Base-by-base conservation (phyloP, 2,113 vertebrate genomes). In the Dicrurus megarhynchus region DNA sequence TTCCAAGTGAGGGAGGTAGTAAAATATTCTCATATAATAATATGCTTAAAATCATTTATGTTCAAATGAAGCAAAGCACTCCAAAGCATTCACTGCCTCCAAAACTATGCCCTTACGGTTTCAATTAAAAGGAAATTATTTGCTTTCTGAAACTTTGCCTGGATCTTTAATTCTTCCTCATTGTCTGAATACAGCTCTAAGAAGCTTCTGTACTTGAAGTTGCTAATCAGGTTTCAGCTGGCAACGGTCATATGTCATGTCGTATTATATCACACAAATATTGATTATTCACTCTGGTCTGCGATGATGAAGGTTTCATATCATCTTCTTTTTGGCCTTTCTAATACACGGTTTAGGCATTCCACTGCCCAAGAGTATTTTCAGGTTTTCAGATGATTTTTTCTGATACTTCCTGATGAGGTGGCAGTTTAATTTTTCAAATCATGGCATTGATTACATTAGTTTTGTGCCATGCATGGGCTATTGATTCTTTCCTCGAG, bases 101-200 rank as follows among this genome's bases (percentile, higher is more conserved):
- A 67, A 93, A 96, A 92, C 22, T 41, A 65, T 79, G 85, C n/a
- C 53, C 85, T 77, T 89, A 94, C 0, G 49, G 86, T 94, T 96
- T 89, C 86, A 92, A 93, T 96, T 96, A 93, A 89, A 93, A 90
- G 11, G n/a, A 88, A 91, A 89, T 96, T 19, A 90, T 92, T 94
- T 94, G 33, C 76, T 92, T 86, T 93, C 85, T 90, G 93, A 90
- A 93, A 92, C 65, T 95, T 95, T 79, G 88, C 80, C 64, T 90
- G 73, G 37, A 64, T 87, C 41, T 89, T 71, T 71, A 63, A 67
- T 94, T 77, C 60, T 74, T 81, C 39, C 39, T 81, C 50, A 49
- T 87, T 92, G 73, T 94, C 94, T 84, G 57, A 95, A 84, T 82
- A 71, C 23, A 84, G 35, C 41, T 82, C 67, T 89, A 49, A 85